Evolutionary conservation across 2,113 vertebrate species (phyloP).

Genomic region (Nothocercus nigrocapillus): DNA sequence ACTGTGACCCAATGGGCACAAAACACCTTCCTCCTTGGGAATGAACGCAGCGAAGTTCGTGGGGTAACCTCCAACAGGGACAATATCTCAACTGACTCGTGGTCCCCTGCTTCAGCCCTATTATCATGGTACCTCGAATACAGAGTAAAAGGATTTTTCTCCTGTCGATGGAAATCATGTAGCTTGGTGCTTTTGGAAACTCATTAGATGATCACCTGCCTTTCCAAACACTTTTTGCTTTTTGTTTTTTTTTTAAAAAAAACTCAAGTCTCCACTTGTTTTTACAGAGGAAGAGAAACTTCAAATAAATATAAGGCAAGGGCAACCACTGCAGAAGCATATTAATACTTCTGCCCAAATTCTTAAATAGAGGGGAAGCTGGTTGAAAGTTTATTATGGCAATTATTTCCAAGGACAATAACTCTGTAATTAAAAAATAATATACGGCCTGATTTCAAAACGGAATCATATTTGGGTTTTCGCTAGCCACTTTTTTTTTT

Average conservation of each 20-base stretch:
- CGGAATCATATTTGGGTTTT: not conserved
- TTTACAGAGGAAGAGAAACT: not conserved
- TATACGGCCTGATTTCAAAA: not conserved
- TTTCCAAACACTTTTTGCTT: not conserved
- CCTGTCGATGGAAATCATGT: not conserved
- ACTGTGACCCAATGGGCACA: too few relatives aligned
- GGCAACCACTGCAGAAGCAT: not conserved
- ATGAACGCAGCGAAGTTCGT: not conserved
- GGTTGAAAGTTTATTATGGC: not conserved
- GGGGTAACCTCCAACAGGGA: not conserved
- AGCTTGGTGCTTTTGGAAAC: fast-evolving
- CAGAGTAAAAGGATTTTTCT: not conserved
- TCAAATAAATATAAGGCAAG: not conserved
- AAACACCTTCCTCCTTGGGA: not conserved
- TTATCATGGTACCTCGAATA: not conserved
- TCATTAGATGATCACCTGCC: not conserved
- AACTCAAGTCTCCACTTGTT: not conserved
- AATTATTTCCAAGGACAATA: not conserved
- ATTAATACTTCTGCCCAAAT: not conserved
- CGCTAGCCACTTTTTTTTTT: not conserved
- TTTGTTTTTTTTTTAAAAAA: not conserved
- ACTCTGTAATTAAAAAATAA: not conserved
- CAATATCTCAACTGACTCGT: not conserved
- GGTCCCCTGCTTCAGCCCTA: fast-evolving
- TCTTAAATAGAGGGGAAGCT: not conserved